Conservation (phyloP, 2,797 vertebrate species). For the Labroides dimidiatus region DNA sequence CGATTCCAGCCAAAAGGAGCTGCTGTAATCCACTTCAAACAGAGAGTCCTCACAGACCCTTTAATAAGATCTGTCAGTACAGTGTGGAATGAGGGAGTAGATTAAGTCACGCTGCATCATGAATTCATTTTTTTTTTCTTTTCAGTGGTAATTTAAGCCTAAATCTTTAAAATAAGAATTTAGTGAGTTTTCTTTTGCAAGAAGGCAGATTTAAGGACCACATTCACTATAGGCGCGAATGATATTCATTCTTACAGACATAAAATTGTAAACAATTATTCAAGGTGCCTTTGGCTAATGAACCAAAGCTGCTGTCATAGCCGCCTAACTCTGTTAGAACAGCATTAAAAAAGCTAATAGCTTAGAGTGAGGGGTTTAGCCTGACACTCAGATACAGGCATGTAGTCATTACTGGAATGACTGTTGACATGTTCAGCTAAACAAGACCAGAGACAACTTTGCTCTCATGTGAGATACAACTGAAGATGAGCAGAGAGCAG, state of each 20-base stretch:
- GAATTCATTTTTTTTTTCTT: conserved; percentile 25
- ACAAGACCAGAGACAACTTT: conserved; percentile 61
- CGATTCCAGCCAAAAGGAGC: no score
- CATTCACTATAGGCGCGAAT: conserved; percentile 27
- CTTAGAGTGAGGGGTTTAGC: conserved; percentile 31
- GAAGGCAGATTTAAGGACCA: conserved; percentile 40
- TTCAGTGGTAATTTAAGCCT: conserved; percentile 16
- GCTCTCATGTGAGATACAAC: conserved; percentile 71
- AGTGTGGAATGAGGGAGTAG: conserved; percentile 29
- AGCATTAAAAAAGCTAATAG: conserved; percentile 25
- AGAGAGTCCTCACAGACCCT: no score
- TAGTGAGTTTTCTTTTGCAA: conserved; percentile 41
- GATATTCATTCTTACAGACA: conserved; percentile 40
- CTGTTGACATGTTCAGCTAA: conserved; percentile 68
- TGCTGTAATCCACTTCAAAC: no score
- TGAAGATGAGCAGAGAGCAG: conserved; percentile 80
- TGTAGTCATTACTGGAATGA: conserved; percentile 66
- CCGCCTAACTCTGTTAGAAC: conserved; percentile 17
- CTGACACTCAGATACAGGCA: conserved; percentile 44
- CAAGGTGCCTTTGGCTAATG: neutral
- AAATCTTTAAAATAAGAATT: conserved; percentile 56
- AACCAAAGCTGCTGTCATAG: conserved; percentile 22
- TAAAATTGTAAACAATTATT: conserved; percentile 27
- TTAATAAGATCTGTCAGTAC: conserved; percentile 45
- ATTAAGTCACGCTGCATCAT: conserved; percentile 14